A percentile compares a stretch with the other conserved stretches of the same genome.
Evolutionary conservation across 64 coral and sea anemone species (phyloP).

Genomic region (Acropora tenuis): DNA sequence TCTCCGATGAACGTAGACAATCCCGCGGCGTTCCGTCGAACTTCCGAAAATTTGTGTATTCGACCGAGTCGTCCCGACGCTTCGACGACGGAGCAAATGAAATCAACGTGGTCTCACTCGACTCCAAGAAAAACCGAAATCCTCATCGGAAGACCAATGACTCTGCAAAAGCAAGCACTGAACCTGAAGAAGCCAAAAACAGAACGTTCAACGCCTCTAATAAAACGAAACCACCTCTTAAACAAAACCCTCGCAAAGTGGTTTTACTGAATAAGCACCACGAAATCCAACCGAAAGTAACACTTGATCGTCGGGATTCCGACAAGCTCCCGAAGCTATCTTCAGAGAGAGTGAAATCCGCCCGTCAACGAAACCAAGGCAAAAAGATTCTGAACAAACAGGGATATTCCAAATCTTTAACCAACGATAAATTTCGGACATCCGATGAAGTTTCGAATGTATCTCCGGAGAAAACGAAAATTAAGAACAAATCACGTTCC

Average conservation of each 20-base stretch:
- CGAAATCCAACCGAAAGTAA: not conserved
- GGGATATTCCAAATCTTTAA: not conserved
- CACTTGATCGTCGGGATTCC: not conserved
- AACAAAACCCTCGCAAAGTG: not conserved
- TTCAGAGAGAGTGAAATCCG: not conserved
- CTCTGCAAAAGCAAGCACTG: not conserved
- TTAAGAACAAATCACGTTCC: no score
- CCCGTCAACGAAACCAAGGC: not conserved
- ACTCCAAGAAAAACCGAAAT: not conserved
- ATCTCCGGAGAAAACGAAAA: not conserved
- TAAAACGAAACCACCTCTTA: not conserved
- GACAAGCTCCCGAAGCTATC: not conserved
- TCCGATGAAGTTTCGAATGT: not conserved
- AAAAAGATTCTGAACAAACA: not conserved
- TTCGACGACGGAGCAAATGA: no score
- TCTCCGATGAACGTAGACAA: not conserved
- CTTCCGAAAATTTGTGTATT: no score
- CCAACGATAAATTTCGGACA: not conserved
- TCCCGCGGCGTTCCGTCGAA: not conserved
- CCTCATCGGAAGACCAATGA: no score
- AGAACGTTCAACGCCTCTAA: not conserved
- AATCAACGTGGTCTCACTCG: not conserved
- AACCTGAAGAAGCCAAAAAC: not conserved
- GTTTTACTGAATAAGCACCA: not conserved
- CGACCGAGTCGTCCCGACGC: not conserved